Evolutionary conservation across 2,888 invertebrate genomes (phyloP), one percentile per base, ranked within the genome.

Genomic region (Neoitamus cyanurus): DNA sequence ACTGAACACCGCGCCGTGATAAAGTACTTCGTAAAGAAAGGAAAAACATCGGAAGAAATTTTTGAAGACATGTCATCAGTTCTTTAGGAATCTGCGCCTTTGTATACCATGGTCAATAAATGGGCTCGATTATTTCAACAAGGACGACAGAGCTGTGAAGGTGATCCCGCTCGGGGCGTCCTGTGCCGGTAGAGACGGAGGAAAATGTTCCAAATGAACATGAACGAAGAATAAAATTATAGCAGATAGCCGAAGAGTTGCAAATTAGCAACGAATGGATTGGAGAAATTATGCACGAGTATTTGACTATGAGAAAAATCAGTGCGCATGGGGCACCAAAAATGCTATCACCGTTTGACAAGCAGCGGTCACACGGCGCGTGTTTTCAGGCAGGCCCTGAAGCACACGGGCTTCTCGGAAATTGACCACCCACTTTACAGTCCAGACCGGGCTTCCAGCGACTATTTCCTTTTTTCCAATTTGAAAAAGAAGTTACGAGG

Each of bases 221-320:
- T n/a, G 83, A 83, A 6, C 69, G 69, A 68, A 68, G 36, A 83
- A 83, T 83, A 20, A 83, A 68, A 83, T 31, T 83, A 15, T 83
- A 68, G 83, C 69, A 69, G 36, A 68, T 68, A 69, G 83, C 69
- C 2, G 69, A 83, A n/a, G 69, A 83, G 28, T 20, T 83, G 28
- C 0, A 68, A 15, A 83, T 83, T 31, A 83, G 83, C 20, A 83
- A 83, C 36, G 83, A 83, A 83, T 2, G 83, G 11, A 36, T 83
- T 69, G 69, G 31, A 28, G 83, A 83, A n/a, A 83, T 83, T 69
- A 13, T 83, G 37, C 28, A 68, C 42, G 31, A 28, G 3, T 68
- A 69, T 83, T 83, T 68, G 69, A 1, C 5, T 13, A 69, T 83
- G 69, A 83, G 37, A 83, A 83, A 83, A 83, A 15, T 13, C 15